Percentiles rank a stretch among this genome's conserved stretches.
Conservation (phyloP, 2,888 invertebrate genomes). For the Peribatodes rhomboidaria region DNA sequence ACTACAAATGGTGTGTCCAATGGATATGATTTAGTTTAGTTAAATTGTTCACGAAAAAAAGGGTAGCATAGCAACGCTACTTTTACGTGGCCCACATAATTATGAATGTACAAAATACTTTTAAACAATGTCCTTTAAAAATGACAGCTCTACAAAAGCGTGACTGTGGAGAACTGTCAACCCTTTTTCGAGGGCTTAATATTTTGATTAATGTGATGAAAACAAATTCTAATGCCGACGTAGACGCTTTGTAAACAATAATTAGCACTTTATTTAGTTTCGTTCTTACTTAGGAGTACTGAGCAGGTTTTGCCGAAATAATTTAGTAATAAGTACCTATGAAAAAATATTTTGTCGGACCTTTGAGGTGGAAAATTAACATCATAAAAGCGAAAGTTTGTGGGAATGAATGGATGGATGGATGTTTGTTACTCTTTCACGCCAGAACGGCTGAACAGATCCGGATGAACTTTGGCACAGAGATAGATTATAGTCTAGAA, state of each 20-base stretch:
- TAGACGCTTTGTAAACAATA: conserved; percentile 34
- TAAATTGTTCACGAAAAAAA: not conserved
- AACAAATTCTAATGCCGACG: conserved; percentile 39
- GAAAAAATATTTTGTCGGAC: too few relatives aligned
- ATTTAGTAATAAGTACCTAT: too few relatives aligned
- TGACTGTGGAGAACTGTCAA: conserved; percentile 46
- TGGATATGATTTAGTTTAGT: not conserved
- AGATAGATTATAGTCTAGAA: too few relatives aligned
- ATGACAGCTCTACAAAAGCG: conserved; percentile 25
- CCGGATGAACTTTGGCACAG: too few relatives aligned
- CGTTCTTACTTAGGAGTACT: not conserved
- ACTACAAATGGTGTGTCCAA: not conserved
- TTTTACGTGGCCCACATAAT: conserved; percentile 2
- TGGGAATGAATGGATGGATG: too few relatives aligned
- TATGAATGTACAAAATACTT: conserved; percentile 11
- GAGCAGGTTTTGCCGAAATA: too few relatives aligned
- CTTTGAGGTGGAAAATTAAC: too few relatives aligned
- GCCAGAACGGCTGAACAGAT: too few relatives aligned
- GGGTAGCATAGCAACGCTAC: too few relatives aligned
- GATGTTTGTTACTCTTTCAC: too few relatives aligned
- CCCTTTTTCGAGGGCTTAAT: conserved; percentile 57
- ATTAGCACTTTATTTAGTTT: not conserved
- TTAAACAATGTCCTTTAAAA: conserved; percentile 29
- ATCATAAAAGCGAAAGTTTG: too few relatives aligned
- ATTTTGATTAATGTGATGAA: conserved; percentile 55